These are phyloP conservation scores for Andrena bicolor DNA, from an alignment of 2,888 invertebrate species.

Conservation along the genomic window DNA sequence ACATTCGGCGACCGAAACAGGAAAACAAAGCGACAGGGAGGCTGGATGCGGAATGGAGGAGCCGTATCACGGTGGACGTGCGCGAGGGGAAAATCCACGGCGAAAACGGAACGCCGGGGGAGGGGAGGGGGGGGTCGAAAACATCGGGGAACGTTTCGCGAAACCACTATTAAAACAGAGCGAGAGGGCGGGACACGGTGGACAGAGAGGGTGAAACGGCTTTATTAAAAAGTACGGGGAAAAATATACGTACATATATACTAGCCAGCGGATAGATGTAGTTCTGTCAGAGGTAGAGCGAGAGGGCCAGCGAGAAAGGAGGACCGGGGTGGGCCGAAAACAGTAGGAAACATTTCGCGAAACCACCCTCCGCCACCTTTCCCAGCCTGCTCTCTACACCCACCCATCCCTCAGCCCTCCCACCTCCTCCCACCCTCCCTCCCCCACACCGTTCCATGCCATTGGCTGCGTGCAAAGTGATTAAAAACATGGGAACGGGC, in stretches of 20 bases:
- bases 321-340: conserved; percentile 39
- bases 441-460: conserved; percentile 64
- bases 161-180: conserved; percentile 12
- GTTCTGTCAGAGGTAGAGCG: conserved; percentile 21
- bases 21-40: background rate
- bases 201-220: conserved; percentile 23
- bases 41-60: conserved; percentile 8
- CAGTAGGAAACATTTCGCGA: conserved; percentile 62
- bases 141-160: conserved; percentile 27
- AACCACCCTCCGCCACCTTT: conserved; percentile 38
- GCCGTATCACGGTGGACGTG: background rate
- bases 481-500: conserved; percentile 77
- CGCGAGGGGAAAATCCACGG: background rate
- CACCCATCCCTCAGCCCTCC: background rate
- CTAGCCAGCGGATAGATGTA: conserved; percentile 31
- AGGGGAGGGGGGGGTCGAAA: background rate
- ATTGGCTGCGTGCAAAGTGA: conserved; percentile 80
- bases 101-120: no score
- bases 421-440: background rate
- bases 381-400: background rate
- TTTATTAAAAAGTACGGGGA: conserved; percentile 48
- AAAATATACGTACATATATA: conserved; percentile 7
- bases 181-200: background rate
- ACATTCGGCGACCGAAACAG: background rate
- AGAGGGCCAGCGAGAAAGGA: background rate